Conservation (phyloP, 2,888 invertebrate genomes). For the Campoletis raptor region DNA sequence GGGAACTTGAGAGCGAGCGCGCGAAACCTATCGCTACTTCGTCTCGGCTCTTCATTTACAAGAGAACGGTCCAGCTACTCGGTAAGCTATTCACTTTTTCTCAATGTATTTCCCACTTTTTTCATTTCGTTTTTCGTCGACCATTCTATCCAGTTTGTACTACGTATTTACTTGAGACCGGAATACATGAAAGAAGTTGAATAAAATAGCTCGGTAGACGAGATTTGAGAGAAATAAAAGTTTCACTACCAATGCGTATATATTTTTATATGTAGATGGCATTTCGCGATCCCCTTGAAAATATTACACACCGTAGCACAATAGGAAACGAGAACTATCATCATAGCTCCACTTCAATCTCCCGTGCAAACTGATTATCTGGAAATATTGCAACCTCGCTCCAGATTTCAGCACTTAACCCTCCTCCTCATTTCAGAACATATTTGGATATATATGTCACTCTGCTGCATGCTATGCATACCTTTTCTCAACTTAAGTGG, state of each 20-base stretch:
- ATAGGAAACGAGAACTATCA: constrained; percentile 16
- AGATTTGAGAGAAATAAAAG: background rate
- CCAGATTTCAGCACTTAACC: constrained; percentile 37
- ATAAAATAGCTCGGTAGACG: background rate
- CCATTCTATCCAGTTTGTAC: background rate
- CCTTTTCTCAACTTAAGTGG: background rate
- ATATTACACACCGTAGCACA: constrained; percentile 15
- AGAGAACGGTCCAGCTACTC: constrained; percentile 75
- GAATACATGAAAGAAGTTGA: background rate
- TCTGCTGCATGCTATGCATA: background rate
- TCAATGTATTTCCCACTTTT: constrained; percentile 43
- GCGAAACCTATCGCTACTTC: constrained; percentile 78
- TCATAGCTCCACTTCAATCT: constrained; percentile 33
- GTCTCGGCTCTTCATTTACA: constrained; percentile 72
- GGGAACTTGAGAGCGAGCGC: constrained; percentile 78
- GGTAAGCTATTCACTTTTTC: constrained; percentile 74
- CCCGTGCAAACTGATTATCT: constrained; percentile 58
- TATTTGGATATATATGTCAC: background rate
- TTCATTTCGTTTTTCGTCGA: background rate
- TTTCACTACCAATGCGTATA: background rate
- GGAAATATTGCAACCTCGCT: constrained; percentile 59
- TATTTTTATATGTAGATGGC: background rate
- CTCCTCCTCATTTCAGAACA: constrained; percentile 11
- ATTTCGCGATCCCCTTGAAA: constrained; percentile 17
- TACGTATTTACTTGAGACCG: background rate